These are phyloP conservation scores for Hydrozoanthus tunicans DNA, from an alignment of 64 coral and sea anemone genomes.

Conservation along the genomic window DNA sequence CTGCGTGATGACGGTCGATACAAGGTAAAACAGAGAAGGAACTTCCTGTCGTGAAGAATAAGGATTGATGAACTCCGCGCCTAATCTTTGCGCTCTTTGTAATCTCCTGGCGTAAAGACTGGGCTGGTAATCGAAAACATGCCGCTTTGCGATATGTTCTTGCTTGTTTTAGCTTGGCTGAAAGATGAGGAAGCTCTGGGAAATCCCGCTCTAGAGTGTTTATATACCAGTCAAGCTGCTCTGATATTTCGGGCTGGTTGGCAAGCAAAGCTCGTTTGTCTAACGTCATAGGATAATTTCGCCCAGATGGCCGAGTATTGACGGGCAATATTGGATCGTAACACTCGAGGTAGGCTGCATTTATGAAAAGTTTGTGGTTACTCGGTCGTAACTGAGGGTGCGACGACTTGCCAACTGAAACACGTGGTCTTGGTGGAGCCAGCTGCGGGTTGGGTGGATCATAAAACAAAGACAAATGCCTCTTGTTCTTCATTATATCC, in stretches of 20 bases:
- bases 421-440: not conserved
- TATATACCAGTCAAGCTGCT: constrained; percentile 54
- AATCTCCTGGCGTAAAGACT: constrained; percentile 16
- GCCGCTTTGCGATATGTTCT: constrained; percentile 14
- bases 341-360: constrained; percentile 34
- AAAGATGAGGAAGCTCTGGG: constrained; percentile 18
- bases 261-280: not conserved
- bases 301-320: not conserved
- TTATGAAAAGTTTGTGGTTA: constrained; percentile 39
- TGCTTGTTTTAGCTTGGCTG: constrained; percentile 31
- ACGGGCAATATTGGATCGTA: constrained; percentile 37
- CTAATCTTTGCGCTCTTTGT: constrained; percentile 18
- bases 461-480: constrained; percentile 12
- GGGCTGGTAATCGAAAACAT: not conserved
- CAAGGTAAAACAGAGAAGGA: constrained; percentile 28
- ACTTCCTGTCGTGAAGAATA: constrained; percentile 48
- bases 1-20: not conserved
- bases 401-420: constrained; percentile 8
- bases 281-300: not conserved
- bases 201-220: constrained; percentile 15
- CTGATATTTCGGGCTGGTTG: constrained; percentile 32
- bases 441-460: not conserved
- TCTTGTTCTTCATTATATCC: not conserved
- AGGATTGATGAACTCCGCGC: constrained; percentile 31
- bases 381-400: constrained; percentile 43